Percentiles rank a stretch among this genome's conserved stretches.
Evolutionary conservation across 1,140 invertebrate species (phyloP).

Genomic region (Eulimnadia texana): DNA sequence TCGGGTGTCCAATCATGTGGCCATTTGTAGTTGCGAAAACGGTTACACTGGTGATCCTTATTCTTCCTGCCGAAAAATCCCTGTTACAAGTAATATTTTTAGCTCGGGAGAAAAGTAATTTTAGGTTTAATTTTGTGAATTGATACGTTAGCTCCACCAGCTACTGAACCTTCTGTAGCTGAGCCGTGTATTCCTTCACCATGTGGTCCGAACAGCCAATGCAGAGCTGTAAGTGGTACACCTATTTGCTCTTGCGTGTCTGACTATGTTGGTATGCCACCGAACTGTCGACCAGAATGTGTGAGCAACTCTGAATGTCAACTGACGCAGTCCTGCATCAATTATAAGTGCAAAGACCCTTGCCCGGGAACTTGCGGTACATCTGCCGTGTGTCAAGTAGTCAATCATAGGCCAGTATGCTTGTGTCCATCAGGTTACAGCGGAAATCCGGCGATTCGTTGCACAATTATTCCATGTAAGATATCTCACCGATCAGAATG

Average conservation of each 20-base stretch:
- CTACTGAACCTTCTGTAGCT: background rate
- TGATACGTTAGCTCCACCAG: background rate
- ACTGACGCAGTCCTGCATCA: slow-evolving; percentile 44
- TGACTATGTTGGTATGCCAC: slow-evolving; percentile 59
- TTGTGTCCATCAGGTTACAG: slow-evolving; percentile 47
- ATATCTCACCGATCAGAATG: slow-evolving; percentile 25
- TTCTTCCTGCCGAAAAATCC: slow-evolving; percentile 44
- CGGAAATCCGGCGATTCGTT: slow-evolving; percentile 43
- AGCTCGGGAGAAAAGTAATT: background rate
- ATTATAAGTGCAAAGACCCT: slow-evolving; percentile 58
- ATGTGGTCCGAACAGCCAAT: slow-evolving; percentile 60
- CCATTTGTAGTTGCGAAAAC: slow-evolving; percentile 50
- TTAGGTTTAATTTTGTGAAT: background rate
- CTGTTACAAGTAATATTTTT: slow-evolving; percentile 15
- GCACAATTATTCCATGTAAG: slow-evolving; percentile 35
- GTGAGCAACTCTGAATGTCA: slow-evolving; percentile 68
- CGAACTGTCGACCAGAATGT: slow-evolving; percentile 61
- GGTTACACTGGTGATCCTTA: slow-evolving; percentile 59
- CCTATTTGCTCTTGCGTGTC: slow-evolving; percentile 55
- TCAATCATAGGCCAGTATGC: slow-evolving; percentile 62
- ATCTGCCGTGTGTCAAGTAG: slow-evolving; percentile 49
- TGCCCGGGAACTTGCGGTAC: slow-evolving; percentile 63
- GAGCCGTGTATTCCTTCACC: slow-evolving; percentile 46
- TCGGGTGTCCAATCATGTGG: slow-evolving; percentile 50
- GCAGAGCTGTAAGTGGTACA: slow-evolving; percentile 55